Conservation (phyloP, 2,113 vertebrate genomes). For the Tichodroma muraria region DNA sequence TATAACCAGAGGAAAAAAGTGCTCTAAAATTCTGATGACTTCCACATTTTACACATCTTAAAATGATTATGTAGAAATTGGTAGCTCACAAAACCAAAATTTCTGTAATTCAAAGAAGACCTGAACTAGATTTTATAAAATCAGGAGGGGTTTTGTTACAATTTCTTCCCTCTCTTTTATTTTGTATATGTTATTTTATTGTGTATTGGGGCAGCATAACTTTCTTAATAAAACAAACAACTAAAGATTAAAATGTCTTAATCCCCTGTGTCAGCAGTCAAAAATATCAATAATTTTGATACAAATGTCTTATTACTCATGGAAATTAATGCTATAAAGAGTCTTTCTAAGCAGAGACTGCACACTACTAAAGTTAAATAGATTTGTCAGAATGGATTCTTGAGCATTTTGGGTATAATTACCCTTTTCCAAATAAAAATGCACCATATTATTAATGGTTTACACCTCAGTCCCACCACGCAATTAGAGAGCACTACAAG, state of each 20-base stretch:
- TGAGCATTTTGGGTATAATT: not conserved
- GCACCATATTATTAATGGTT: not conserved
- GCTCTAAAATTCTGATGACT: not conserved
- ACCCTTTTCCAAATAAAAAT: not conserved
- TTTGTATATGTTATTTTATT: not conserved
- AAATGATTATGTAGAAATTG: not conserved
- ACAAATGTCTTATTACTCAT: not conserved
- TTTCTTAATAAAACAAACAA: not conserved
- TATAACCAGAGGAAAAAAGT: not conserved
- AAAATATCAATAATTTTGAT: not conserved
- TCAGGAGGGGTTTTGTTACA: not conserved
- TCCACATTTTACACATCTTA: not conserved
- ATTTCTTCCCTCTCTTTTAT: not conserved
- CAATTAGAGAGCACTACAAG: not conserved
- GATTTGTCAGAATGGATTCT: not conserved
- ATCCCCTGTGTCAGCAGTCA: not conserved
- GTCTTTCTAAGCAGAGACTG: not conserved
- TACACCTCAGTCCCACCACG: not conserved
- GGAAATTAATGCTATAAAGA: not conserved
- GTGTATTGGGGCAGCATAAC: not conserved
- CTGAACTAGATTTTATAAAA: not conserved
- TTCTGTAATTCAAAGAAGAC: not conserved
- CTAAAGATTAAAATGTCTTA: not conserved
- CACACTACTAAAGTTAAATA: too few relatives aligned
- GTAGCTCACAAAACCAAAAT: not conserved